phyloP scores from a whole-genome alignment of 2,888 invertebrate species.

The Palloptera scutellata region DNA sequence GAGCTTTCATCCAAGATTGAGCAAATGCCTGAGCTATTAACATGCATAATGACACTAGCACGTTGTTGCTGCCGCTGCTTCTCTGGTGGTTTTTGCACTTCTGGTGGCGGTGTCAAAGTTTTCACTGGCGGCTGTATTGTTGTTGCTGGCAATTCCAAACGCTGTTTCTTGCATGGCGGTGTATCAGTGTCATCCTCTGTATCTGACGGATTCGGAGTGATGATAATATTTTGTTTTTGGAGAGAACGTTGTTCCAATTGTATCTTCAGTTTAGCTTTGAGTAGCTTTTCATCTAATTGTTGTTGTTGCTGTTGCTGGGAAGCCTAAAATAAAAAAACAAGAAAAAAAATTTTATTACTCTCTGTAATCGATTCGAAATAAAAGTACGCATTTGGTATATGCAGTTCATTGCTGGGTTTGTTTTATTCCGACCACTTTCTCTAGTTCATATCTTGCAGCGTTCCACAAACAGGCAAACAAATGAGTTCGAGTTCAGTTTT shows the following conservation, averaged over 20 bases:
- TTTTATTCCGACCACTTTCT: no score
- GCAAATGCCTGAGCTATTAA: slow-evolving; percentile 82
- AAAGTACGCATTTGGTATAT: no score
- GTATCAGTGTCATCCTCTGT: slow-evolving; percentile 76
- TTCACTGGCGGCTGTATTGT: slow-evolving; percentile 38
- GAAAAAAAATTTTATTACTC: no score
- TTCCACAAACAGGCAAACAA: no score
- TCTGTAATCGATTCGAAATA: no score
- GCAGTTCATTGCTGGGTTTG: no score
- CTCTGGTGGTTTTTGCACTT: slow-evolving; percentile 65
- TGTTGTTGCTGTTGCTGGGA: slow-evolving; percentile 6
- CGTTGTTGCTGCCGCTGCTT: slow-evolving; percentile 54
- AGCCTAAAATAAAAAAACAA: neutral
- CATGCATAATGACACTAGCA: slow-evolving; percentile 86
- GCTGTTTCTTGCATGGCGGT: slow-evolving; percentile 65
- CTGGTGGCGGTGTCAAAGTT: slow-evolving; percentile 59
- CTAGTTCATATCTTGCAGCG: no score
- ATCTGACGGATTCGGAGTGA: slow-evolving; percentile 88
- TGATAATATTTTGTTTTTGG: slow-evolving; percentile 52
- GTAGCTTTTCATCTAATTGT: slow-evolving; percentile 49
- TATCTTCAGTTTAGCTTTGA: slow-evolving; percentile 54
- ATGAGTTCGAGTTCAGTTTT: no score
- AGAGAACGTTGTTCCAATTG: slow-evolving; percentile 34
- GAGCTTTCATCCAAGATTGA: slow-evolving; percentile 48
- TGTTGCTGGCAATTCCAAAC: slow-evolving; percentile 43